These are phyloP conservation scores for Ailurus styani DNA, from an alignment of 2,113 vertebrate species.

Conservation along the genomic window DNA sequence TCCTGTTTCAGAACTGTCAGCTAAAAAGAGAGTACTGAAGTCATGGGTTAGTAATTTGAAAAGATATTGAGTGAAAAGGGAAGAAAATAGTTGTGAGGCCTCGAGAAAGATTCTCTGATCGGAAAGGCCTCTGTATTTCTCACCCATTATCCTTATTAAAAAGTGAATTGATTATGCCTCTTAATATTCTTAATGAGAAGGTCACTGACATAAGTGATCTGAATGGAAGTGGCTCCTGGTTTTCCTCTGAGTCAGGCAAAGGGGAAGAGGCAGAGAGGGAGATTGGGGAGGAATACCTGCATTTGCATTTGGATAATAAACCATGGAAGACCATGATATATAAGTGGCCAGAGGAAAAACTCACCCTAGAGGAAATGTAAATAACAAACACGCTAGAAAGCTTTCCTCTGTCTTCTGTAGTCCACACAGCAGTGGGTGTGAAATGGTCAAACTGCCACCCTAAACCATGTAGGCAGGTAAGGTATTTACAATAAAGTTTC, in stretches of 20 bases:
- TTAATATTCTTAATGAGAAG: neutral
- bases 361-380: neutral
- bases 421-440: fast-evolving
- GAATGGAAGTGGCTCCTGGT: neutral
- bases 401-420: neutral
- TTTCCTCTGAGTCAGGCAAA: neutral
- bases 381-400: neutral
- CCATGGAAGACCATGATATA: neutral
- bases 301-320: neutral
- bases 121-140: neutral
- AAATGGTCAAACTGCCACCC: neutral
- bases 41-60: conserved; percentile 45
- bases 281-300: neutral
- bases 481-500: neutral
- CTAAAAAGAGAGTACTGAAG: neutral
- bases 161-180: neutral
- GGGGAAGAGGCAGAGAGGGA: neutral
- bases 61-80: conserved; percentile 7
- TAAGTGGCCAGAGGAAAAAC: neutral
- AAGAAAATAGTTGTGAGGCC: neutral
- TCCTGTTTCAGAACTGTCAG: conserved; percentile 53
- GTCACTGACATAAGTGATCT: neutral
- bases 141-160: conserved; percentile 23
- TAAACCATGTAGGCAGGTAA: neutral
- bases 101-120: neutral